phyloP scores from a whole-genome alignment of 2,888 invertebrate species.

The Cosmia pyralina region DNA sequence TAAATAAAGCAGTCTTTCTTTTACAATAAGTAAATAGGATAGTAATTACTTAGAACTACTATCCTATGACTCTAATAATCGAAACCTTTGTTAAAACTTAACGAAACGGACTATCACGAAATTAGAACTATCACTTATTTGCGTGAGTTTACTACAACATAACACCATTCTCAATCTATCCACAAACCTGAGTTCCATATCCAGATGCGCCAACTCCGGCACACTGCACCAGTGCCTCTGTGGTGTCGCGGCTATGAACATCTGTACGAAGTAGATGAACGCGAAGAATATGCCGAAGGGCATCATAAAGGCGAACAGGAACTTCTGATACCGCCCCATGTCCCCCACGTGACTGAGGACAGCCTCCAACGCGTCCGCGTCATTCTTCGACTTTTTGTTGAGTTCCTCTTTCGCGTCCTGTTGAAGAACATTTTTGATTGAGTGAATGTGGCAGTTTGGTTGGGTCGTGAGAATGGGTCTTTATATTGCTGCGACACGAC shows the following conservation, averaged over 20 bases:
- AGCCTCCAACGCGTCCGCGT: slow-evolving; percentile 74
- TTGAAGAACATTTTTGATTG: background rate
- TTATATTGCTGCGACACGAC: background rate
- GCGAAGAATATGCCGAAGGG: slow-evolving; percentile 85
- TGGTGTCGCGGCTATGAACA: slow-evolving; percentile 84
- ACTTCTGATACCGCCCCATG: slow-evolving; percentile 83
- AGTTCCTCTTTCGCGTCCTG: slow-evolving; percentile 50
- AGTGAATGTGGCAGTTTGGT: background rate
- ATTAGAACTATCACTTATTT: no score
- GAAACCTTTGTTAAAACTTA: no score
- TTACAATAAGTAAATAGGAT: no score
- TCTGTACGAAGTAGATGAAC: slow-evolving; percentile 84
- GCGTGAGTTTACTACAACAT: no score
- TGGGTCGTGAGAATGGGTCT: background rate
- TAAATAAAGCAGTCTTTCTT: no score
- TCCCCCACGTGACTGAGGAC: slow-evolving; percentile 82
- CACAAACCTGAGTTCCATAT: slow-evolving; percentile 77
- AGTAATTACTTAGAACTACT: no score
- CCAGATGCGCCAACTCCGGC: slow-evolving; percentile 79
- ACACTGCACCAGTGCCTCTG: slow-evolving; percentile 83
- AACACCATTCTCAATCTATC: background rate
- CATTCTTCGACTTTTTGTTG: slow-evolving; percentile 58
- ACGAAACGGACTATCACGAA: no score
- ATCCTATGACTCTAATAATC: no score
- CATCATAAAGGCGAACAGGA: slow-evolving; percentile 81